These are phyloP conservation scores for Leptogaster cylindrica DNA, from an alignment of 2,888 invertebrate species.

Conservation along the genomic window DNA sequence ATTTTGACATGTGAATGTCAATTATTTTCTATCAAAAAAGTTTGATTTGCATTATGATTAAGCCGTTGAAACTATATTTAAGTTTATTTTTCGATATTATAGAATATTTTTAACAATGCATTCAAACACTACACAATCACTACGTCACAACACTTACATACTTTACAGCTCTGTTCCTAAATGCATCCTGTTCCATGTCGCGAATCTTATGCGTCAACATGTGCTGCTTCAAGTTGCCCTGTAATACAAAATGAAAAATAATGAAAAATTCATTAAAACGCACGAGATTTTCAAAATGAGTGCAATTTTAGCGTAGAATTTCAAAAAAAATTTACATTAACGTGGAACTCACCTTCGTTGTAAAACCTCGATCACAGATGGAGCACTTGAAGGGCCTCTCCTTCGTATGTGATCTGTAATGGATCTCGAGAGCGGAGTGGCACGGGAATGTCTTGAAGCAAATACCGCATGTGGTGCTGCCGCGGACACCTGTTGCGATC, in stretches of 20 bases:
- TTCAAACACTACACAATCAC: not conserved
- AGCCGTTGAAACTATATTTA: too few species aligned
- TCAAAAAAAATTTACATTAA: not conserved
- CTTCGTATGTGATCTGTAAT: conserved; percentile 95
- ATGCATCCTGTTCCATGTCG: conserved; percentile 69
- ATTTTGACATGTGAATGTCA: too few species aligned
- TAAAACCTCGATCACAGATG: conserved; percentile 95
- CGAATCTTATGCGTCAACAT: conserved; percentile 97
- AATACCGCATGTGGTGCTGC: conserved; percentile 92
- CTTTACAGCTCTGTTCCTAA: conserved; percentile 60
- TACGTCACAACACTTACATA: conserved; percentile 61
- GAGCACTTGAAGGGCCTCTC: conserved; percentile 96
- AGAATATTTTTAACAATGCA: too few species aligned
- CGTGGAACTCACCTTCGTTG: conserved; percentile 90
- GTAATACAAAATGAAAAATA: conserved; percentile 49
- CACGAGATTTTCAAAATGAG: not conserved
- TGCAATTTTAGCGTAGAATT: not conserved
- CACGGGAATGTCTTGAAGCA: conserved; percentile 99
- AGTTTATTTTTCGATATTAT: too few species aligned
- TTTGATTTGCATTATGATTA: too few species aligned
- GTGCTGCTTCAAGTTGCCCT: conserved; percentile 99
- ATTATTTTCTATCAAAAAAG: too few species aligned
- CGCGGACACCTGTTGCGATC: conserved; percentile 72
- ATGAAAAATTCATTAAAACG: not conserved
- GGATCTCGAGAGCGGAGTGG: conserved; percentile 96